These are phyloP conservation scores for Empis stercorea DNA, from an alignment of 2,888 invertebrate genomes.

Conservation along the genomic window DNA sequence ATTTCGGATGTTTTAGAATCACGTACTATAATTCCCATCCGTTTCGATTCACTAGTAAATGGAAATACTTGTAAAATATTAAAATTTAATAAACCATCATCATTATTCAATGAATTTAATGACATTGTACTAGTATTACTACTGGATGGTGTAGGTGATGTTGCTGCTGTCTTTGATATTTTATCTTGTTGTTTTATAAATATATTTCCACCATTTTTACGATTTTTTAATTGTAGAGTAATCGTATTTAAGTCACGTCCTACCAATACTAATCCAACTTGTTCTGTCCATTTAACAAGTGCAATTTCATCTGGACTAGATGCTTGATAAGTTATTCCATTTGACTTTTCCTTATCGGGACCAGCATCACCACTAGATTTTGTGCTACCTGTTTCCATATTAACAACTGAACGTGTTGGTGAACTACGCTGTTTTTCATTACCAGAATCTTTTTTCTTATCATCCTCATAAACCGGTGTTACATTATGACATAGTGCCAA, in stretches of 20 bases:
- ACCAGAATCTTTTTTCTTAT: slow-evolving; percentile 22
- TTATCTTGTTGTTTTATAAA: slow-evolving; percentile 3
- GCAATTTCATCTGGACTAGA: slow-evolving; percentile 93
- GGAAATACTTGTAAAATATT: slow-evolving; percentile 70
- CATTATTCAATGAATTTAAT: slow-evolving; percentile 37
- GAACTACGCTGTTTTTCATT: slow-evolving; percentile 21
- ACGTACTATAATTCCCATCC: slow-evolving; percentile 88
- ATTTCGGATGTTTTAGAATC: slow-evolving; percentile 71
- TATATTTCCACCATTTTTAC: slow-evolving; percentile 9
- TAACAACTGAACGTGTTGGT: slow-evolving; percentile 32
- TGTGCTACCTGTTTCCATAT: slow-evolving; percentile 21
- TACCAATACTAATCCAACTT: slow-evolving; percentile 51
- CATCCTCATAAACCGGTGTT: slow-evolving; percentile 83
- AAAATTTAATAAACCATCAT: slow-evolving; percentile 48
- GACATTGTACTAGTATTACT: slow-evolving; percentile 25
- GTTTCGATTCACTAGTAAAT: slow-evolving; percentile 80
- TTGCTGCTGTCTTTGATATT: slow-evolving; percentile 7
- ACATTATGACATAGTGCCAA: slow-evolving; percentile 98
- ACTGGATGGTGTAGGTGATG: slow-evolving; percentile 16
- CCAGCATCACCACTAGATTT: slow-evolving; percentile 17
- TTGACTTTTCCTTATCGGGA: slow-evolving; percentile 21
- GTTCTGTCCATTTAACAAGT: slow-evolving; percentile 79
- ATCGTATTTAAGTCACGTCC: slow-evolving; percentile 47
- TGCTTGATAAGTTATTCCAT: slow-evolving; percentile 47
- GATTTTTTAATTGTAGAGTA: slow-evolving; percentile 32